Conservation (phyloP, 2,797 vertebrate genomes). For the Urophycis tenuis region DNA sequence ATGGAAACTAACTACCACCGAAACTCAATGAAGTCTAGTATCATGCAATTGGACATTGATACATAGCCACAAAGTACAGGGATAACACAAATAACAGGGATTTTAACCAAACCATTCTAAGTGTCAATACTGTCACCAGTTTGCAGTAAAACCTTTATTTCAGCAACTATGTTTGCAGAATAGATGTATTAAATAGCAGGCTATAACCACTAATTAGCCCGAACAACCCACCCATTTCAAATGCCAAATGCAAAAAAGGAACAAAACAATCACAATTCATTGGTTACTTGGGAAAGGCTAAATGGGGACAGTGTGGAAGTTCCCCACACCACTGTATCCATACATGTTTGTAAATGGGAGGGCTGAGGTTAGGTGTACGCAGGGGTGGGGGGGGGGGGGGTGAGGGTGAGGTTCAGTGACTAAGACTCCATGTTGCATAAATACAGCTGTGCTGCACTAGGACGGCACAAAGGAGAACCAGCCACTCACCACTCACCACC, state of each 20-base stretch:
- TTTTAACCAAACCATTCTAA: neutral
- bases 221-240: slow-evolving; percentile 6
- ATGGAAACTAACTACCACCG: neutral
- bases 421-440: slow-evolving; percentile 64
- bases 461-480: slow-evolving; percentile 40
- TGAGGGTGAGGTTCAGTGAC: slow-evolving; percentile 59
- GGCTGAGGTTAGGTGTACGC: slow-evolving; percentile 52
- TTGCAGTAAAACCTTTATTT: neutral
- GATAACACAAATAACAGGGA: too few species aligned
- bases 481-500: slow-evolving; percentile 34
- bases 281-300: slow-evolving; percentile 42
- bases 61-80: neutral
- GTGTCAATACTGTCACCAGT: neutral
- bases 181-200: neutral
- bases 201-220: neutral
- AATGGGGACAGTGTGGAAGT: slow-evolving; percentile 65
- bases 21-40: neutral
- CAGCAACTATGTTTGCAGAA: neutral
- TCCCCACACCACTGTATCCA: slow-evolving; percentile 44
- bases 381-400: slow-evolving; percentile 40
- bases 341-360: slow-evolving; percentile 50
- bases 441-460: slow-evolving; percentile 54
- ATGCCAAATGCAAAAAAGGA: slow-evolving; percentile 19
- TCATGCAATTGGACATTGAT: neutral
- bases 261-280: slow-evolving; percentile 30